Conservation (phyloP, 2,797 vertebrate species). For the Morelia viridis region DNA sequence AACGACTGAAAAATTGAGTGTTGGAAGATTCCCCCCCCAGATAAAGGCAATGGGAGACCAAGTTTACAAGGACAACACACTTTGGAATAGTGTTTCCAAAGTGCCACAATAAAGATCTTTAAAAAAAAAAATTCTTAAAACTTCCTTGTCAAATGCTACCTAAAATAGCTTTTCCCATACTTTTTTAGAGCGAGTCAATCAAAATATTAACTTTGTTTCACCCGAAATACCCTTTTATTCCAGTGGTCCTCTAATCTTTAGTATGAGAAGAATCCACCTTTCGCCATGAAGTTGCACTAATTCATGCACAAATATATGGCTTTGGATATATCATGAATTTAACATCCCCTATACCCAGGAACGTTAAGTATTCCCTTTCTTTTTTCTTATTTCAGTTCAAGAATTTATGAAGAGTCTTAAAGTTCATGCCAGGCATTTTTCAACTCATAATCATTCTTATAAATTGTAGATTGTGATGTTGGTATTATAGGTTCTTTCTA, state of each 20-base stretch:
- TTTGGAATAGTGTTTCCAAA: slow-evolving; percentile 54
- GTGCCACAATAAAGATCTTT: slow-evolving; percentile 52
- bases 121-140: not conserved
- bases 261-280: slow-evolving; percentile 28
- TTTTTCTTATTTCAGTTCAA: slow-evolving; percentile 56
- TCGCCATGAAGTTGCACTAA: not conserved
- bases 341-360: slow-evolving; percentile 51
- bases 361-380: slow-evolving; percentile 57
- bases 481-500: not conserved
- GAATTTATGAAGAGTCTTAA: slow-evolving; percentile 59
- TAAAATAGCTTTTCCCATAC: slow-evolving; percentile 35
- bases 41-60: slow-evolving; percentile 68
- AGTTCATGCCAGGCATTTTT: slow-evolving; percentile 50
- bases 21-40: slow-evolving; percentile 68
- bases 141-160: slow-evolving; percentile 34
- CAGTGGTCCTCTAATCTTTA: slow-evolving; percentile 25
- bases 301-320: slow-evolving; percentile 35
- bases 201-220: slow-evolving; percentile 42
- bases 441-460: slow-evolving; percentile 40
- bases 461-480: not conserved
- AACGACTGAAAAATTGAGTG: slow-evolving; percentile 38
- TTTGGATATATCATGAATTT: slow-evolving; percentile 39
- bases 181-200: slow-evolving; percentile 23
- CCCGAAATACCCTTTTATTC: slow-evolving; percentile 36
- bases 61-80: slow-evolving; percentile 61